Base-by-base conservation (phyloP, 2,888 invertebrate genomes). In the Aphidius colemani region DNA sequence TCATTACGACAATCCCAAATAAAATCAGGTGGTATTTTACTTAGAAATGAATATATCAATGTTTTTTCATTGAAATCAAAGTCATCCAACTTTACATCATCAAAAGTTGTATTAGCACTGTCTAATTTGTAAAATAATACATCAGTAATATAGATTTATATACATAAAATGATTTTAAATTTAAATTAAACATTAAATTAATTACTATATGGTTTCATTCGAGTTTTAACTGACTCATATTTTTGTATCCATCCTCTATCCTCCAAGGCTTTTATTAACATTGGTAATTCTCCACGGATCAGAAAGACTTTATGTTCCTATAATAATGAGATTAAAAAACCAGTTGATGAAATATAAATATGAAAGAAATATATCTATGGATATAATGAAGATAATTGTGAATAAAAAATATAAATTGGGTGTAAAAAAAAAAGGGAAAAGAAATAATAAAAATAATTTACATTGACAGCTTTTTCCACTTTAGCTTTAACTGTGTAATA, bases 1-100 rank as follows among this genome's bases (percentile, higher is more conserved):
- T 80, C 75, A 59, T 79, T 80, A 10, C 79, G 74, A 41, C 76
- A 77, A 59, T 80, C 79, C 79, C 79, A 80, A 61, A 78, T 74
- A 55, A 80, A 76, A 67, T 80, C 76, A 1, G 77, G 76, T 41
- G 70, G 70, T 40, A 63, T 71, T 68, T 76, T 69, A 7, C 73
- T 71, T 56, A 78, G 57, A 51, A 77, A 64, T 18, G 72, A 69
- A 65, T 73, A 78, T 62, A 74, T 72, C 50, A 79, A 67, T 11
- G 75, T 75, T 63, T 67, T 75, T 65, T 79, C 80, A 69, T 79
- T 79, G 43, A 76, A 66, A 6, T 69, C 69, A 7, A 75, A 76
- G 51, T 81, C 76, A 43, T 71, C 11, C 40, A 69, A 67, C 43
- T 71, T 69, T 50, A 81, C 66, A 61, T 76, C 74, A 46, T 73